phyloP scores from a whole-genome alignment of 2,113 vertebrate species.

The Hippoglossus stenolepis region DNA sequence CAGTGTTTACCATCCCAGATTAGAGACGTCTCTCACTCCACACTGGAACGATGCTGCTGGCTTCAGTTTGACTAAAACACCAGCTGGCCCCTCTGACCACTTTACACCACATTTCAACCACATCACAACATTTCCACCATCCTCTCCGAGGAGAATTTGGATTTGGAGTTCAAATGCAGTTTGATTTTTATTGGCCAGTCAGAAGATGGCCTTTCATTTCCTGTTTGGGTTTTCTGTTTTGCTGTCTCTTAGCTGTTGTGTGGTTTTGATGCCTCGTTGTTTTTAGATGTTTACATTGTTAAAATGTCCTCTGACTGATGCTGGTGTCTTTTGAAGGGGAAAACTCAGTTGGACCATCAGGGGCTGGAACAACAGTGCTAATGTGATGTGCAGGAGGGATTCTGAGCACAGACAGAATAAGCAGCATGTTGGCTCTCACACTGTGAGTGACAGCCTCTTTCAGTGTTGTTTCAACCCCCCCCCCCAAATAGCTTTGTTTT shows the following conservation, averaged over 20 bases:
- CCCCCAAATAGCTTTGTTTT: neutral
- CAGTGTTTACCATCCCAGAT: conserved; percentile 8
- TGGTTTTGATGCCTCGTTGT: neutral
- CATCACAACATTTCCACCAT: neutral
- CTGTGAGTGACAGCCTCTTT: conserved; percentile 4
- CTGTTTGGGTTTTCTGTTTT: neutral
- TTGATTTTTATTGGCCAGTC: neutral
- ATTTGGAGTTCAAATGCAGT: conserved; percentile 10
- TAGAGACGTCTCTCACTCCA: neutral
- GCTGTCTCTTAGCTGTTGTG: neutral
- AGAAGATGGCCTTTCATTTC: neutral
- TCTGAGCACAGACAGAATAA: neutral
- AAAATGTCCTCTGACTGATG: neutral
- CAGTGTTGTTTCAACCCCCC: conserved; percentile 2
- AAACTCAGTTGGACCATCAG: neutral
- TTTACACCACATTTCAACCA: neutral
- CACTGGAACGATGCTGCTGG: neutral
- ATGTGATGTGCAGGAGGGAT: conserved; percentile 17
- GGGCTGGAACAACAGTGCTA: neutral
- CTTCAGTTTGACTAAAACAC: neutral
- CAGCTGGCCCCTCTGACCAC: conserved; percentile 13
- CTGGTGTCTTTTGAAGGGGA: neutral
- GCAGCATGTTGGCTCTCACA: neutral
- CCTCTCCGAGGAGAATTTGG: neutral
- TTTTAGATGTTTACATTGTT: neutral